Evolutionary conservation across 2,797 vertebrate species (phyloP).

Genomic region (Gastrophryne carolinensis): DNA sequence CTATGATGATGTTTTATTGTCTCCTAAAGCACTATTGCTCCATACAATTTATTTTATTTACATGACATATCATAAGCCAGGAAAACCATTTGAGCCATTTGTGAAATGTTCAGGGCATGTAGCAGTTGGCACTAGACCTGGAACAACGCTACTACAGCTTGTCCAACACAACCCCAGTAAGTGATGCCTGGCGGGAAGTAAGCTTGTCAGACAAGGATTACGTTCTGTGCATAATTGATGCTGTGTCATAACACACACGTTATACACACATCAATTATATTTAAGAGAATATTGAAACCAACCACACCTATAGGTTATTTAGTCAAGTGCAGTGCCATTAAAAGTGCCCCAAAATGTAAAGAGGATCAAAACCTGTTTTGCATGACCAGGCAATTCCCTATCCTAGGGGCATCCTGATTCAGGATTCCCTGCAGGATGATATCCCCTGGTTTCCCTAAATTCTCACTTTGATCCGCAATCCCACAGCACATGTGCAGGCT

Average conservation of each 20-base stretch:
- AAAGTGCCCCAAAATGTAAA: too few species aligned
- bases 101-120: slow-evolving; percentile 34
- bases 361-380: too few species aligned
- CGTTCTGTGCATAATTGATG: not conserved
- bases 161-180: not conserved
- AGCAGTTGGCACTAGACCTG: slow-evolving; percentile 11
- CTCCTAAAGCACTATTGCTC: slow-evolving; percentile 42
- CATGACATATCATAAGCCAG: slow-evolving; percentile 47
- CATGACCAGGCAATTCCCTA: too few species aligned
- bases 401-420: too few species aligned
- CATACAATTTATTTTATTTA: slow-evolving; percentile 47
- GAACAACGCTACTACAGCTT: not conserved
- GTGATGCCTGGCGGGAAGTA: not conserved
- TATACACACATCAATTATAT: not conserved
- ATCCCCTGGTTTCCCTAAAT: too few species aligned
- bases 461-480: too few species aligned
- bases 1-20: slow-evolving; percentile 38
- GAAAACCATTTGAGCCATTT: slow-evolving; percentile 21
- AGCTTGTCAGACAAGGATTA: not conserved
- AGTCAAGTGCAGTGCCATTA: too few species aligned
- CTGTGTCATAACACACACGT: not conserved
- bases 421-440: too few species aligned
- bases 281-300: too few species aligned
- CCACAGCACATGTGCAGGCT: too few species aligned
- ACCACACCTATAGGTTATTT: too few species aligned